Evolutionary conservation across 1,140 invertebrate species (phyloP), one percentile per base, ranked within the genome.

Genomic region (Stegodyphus dumicola): DNA sequence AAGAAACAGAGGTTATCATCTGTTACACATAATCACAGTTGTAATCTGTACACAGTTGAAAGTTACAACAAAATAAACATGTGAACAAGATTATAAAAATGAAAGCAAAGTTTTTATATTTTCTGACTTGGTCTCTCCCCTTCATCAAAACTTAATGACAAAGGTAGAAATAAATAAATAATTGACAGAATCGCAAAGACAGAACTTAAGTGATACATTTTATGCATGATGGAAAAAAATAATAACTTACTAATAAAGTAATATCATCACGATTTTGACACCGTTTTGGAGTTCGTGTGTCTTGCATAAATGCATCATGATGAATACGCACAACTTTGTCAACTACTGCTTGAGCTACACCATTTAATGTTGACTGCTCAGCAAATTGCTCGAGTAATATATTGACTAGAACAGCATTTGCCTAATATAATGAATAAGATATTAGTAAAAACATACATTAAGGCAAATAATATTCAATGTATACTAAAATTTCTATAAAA

Each of bases 301-400:
- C 76, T 54, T 79, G 88, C 88, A 95, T 94, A 88, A 93, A 96
- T 77, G 93, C 93, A 77, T 97, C 95, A 86, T 96, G 94, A 89
- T 97, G 96, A 77, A 95, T 93, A 73, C 95, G 91, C 6, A 95
- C 95, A 9, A 96, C 93, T 91, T 95, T 95, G 89, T 97, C 94
- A 0, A 97, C 93, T 0, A 96, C 95, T 5, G 95, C 94, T 91
- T 97, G 96, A 56, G 95, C 95, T 56, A 97, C 95, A 49, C 94
- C 94, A 53, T 93, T 95, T 76, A 97, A 91, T 6, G 95, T 95
- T 0, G 94, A 93, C 89, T 97, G 95, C 64, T 93, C 93, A 66
- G 94, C 90, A 90, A 97, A 97, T 92, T 96, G 90, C 89, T 95
- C 94, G 11, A 95, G 94, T 83, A 94, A 93, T 91, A 95, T 94